Evolutionary conservation across 2,888 invertebrate species (phyloP), one percentile per base, ranked within the genome.

Genomic region (Chrysopilus asiliformis): DNA sequence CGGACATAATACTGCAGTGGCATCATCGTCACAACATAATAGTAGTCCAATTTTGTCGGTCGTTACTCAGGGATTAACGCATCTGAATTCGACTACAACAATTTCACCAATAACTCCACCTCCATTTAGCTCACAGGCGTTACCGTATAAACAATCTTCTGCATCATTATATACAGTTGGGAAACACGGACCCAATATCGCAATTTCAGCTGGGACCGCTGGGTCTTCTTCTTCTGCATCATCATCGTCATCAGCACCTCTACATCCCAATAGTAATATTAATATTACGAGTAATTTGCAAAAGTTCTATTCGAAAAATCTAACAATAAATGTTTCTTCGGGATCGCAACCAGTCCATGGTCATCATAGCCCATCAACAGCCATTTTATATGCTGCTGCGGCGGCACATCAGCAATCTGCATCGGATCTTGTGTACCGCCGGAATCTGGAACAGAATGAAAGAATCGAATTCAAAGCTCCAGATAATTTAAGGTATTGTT

Each of bases 81-180:
- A 60, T 44, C 48, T 62, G 33, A 62, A 62, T 47, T 53, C 64
- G 19, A 56, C 59, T 32, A 59, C 63, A 15, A 61, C 62, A 12
- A 61, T 61, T 46, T 62, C 63, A 3, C 62, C 61, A 2, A 54
- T 61, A 28, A 62, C 58, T n/a, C 58, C 60, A 15, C 55, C 57
- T 3, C 47, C 50, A 2, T 49, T 49, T 24, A 47, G 48, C 13
- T n/a, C n/a, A 22, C 4, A 34, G 38, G 12, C 38, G 31, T 29
- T 43, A 42, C 16, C 6, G 12, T 22, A 34, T 32, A 15, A 26
- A 14, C 28, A 38, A 35, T 15, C 28, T 22, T 22, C 13, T 4
- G n/a, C 32, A 9, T n/a, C n/a, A n/a, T n/a, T n/a, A n/a, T n/a
- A n/a, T n/a, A n/a, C n/a, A n/a, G n/a, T n/a, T n/a, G n/a, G n/a